Conservation (phyloP, 2,888 invertebrate genomes). For the Pomacea canaliculata region DNA sequence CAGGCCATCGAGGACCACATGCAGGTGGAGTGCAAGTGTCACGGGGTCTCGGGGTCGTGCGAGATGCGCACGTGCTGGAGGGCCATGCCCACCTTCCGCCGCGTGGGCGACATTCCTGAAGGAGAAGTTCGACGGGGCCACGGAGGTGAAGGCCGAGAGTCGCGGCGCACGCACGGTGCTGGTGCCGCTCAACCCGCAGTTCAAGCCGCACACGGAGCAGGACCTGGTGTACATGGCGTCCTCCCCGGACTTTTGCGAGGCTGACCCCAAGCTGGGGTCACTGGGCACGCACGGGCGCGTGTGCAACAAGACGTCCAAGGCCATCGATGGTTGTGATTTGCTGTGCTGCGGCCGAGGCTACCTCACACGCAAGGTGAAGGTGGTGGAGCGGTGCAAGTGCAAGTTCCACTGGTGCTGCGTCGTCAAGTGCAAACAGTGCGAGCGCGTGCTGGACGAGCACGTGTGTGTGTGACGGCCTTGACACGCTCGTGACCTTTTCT, state of each 20-base stretch:
- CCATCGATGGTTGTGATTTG: slow-evolving; percentile 88
- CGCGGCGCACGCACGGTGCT: slow-evolving; percentile 72
- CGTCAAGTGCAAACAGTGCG: slow-evolving; percentile 91
- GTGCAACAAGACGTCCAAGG: slow-evolving; percentile 81
- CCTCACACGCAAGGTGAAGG: slow-evolving; percentile 81
- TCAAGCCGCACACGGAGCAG: slow-evolving; percentile 87
- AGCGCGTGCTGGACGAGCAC: slow-evolving; percentile 81
- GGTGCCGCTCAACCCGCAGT: slow-evolving; percentile 69
- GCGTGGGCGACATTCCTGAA: slow-evolving; percentile 89
- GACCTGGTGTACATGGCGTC: slow-evolving; percentile 94
- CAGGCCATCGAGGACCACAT: slow-evolving; percentile 77
- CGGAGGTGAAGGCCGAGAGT: slow-evolving; percentile 75
- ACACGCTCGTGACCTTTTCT: too few species aligned
- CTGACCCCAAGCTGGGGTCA: slow-evolving; percentile 75
- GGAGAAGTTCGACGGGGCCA: slow-evolving; percentile 93
- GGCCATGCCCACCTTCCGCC: slow-evolving; percentile 89
- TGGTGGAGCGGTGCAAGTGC: slow-evolving; percentile 88
- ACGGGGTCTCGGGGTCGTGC: slow-evolving; percentile 95
- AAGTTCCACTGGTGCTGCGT: slow-evolving; percentile 97
- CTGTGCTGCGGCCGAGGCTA: slow-evolving; percentile 94
- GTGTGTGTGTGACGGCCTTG: slow-evolving; percentile 74
- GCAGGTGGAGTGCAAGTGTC: slow-evolving; percentile 85
- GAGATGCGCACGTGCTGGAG: slow-evolving; percentile 97
- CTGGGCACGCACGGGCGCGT: slow-evolving; percentile 74
- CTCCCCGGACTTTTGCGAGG: slow-evolving; percentile 94